phyloP scores from a whole-genome alignment of 2,113 vertebrate genomes.

The Notothenia rossii region DNA sequence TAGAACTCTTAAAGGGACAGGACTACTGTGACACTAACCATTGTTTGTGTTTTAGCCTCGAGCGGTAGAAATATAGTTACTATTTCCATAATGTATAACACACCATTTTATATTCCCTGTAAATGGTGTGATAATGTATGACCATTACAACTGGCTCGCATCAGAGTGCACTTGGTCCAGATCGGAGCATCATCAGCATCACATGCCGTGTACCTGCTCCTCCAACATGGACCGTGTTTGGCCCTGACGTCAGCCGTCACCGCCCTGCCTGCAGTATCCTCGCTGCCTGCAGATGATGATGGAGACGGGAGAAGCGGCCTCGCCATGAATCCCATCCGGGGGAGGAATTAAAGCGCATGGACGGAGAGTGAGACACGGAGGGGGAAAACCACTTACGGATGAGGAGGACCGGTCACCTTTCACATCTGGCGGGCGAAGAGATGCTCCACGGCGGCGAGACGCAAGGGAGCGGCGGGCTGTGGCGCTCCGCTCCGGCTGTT shows the following conservation, averaged over 20 bases:
- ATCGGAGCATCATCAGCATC: conserved; percentile 51
- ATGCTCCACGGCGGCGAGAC: conserved; percentile 44
- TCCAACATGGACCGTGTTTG: conserved; percentile 74
- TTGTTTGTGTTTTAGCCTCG: no score
- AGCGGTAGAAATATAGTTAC: neutral
- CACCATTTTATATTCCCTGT: neutral
- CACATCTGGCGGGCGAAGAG: conserved; percentile 25
- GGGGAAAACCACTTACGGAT: conserved; percentile 25
- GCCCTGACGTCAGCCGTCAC: conserved; percentile 83
- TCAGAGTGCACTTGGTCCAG: conserved; percentile 15
- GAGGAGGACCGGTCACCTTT: conserved; percentile 20
- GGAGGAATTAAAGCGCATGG: conserved; percentile 30
- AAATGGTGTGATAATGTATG: neutral
- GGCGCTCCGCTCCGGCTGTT: conserved; percentile 59
- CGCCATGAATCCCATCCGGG: conserved; percentile 46
- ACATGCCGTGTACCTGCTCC: conserved; percentile 73
- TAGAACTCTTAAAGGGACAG: no score
- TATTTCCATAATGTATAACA: neutral
- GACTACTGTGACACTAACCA: no score
- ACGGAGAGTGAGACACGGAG: neutral
- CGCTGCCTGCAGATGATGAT: conserved; percentile 68
- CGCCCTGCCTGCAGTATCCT: conserved; percentile 83
- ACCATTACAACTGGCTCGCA: neutral
- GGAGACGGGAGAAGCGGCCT: conserved; percentile 76
- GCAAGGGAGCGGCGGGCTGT: conserved; percentile 59